Base-by-base conservation (phyloP, 2,888 invertebrate species). In the Heliconius erato region DNA sequence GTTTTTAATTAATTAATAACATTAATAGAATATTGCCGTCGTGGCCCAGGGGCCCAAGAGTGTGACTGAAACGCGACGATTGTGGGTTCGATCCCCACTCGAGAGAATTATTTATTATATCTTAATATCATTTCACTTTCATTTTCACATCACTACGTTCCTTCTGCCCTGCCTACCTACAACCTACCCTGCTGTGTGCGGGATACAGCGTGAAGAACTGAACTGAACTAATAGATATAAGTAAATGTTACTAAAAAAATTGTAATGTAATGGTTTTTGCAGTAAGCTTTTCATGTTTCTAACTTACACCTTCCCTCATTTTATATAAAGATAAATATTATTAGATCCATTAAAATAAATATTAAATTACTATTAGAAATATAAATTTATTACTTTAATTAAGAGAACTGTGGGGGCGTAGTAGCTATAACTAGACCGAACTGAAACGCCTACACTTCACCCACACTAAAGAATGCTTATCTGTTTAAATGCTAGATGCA, bases 401-500 rank as follows among this genome's bases (percentile, higher is more conserved):
- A 59, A 11, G 26, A 26, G 6, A 35, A 40, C 72, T 72, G 79
- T 72, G 40, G 74, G 65, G 72, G 32, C 59, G 69, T 59, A 59
- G 79, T 19, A 26, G n/a, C 44, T 28, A 71, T 44, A 74, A 65
- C 71, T 65, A 76, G 54, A 76, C 59, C 59, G 59, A n/a, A 76
- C 23, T 76, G 59, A 76, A 76, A 59, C 35, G 59, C 32, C 74
- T 35, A 76, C 59, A n/a, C 35, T 59, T 35, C 74, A 35, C 59
- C 59, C n/a, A 76, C 74, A 35, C 35, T 74, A 35, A 59, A 74
- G n/a, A 74, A 44, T 40, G 67, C 63, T 44, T 44, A 44, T 78
- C 65, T 78, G 40, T 44, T 78, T 65, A 54, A 54, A 54, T 54
- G 54, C 54, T 54, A 54, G 19, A n/a, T 72, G 44, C 44, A 44